Evolutionary conservation across 2,113 vertebrate genomes (phyloP).

Genomic region (Eptesicus fuscus): DNA sequence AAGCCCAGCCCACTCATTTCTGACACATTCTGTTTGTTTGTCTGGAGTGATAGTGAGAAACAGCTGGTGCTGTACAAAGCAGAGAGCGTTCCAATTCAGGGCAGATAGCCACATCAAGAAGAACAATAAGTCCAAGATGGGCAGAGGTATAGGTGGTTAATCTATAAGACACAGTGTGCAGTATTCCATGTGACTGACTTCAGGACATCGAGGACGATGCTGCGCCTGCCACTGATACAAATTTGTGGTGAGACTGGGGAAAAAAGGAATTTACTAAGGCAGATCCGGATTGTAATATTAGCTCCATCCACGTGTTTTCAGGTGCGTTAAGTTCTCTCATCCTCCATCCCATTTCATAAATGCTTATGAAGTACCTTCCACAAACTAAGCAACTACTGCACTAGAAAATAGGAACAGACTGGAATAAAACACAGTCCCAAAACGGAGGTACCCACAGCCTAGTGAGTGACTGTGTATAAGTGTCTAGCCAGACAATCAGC

Average conservation of each 20-base stretch:
- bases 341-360: not conserved
- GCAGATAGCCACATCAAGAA: not conserved
- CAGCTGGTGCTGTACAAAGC: not conserved
- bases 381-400: not conserved
- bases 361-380: not conserved
- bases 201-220: not conserved
- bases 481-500: not conserved
- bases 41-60: not conserved
- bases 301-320: not conserved
- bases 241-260: not conserved
- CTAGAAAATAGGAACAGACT: not conserved
- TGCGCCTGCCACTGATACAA: not conserved
- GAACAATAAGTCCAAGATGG: not conserved
- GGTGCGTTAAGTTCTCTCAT: not conserved
- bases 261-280: not conserved
- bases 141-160: not conserved
- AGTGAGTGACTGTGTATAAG: not conserved
- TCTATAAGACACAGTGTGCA: not conserved
- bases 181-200: not conserved
- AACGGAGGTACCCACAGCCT: not conserved
- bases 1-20: not conserved
- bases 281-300: not conserved
- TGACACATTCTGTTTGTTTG: not conserved
- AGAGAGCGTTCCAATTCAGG: not conserved
- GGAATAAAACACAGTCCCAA: not conserved